Percentiles rank a stretch among this genome's conserved stretches.
Evolutionary conservation across 2,113 vertebrate species (phyloP).

Genomic region (Calonectris borealis): DNA sequence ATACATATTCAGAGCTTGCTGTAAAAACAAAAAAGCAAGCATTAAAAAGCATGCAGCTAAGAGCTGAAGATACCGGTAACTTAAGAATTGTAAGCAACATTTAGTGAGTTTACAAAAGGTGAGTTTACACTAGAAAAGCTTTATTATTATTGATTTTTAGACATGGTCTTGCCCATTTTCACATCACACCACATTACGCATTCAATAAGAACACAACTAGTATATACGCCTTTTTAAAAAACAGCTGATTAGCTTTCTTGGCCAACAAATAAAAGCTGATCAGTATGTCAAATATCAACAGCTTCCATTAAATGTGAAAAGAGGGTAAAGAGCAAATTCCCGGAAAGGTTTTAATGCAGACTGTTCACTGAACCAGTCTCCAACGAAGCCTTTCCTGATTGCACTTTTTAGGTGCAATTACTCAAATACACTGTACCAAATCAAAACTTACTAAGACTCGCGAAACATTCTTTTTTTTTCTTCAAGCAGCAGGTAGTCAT

Average conservation of each 20-base stretch:
- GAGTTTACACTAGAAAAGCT: background rate
- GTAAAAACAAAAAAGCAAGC: background rate
- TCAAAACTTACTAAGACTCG: background rate
- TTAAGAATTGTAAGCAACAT: background rate
- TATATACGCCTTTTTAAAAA: background rate
- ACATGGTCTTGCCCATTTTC: background rate
- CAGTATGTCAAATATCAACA: background rate
- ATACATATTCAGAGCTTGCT: background rate
- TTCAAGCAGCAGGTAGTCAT: background rate
- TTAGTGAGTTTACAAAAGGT: background rate
- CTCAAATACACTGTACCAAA: background rate
- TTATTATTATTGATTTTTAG: background rate
- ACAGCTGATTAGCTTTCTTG: background rate
- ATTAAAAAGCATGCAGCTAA: background rate
- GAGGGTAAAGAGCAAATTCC: background rate
- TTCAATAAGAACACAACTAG: background rate
- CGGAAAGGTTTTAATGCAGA: background rate
- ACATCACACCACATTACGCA: background rate
- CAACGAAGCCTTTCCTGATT: background rate
- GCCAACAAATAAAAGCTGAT: background rate
- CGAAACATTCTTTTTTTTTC: background rate
- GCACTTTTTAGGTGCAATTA: background rate
- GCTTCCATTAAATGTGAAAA: background rate
- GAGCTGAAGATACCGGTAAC: background rate
- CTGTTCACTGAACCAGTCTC: background rate